Percentiles rank a stretch among this genome's conserved stretches.
Conservation (phyloP, 2,888 invertebrate species). For the Drepanosiphum platanoidis region DNA sequence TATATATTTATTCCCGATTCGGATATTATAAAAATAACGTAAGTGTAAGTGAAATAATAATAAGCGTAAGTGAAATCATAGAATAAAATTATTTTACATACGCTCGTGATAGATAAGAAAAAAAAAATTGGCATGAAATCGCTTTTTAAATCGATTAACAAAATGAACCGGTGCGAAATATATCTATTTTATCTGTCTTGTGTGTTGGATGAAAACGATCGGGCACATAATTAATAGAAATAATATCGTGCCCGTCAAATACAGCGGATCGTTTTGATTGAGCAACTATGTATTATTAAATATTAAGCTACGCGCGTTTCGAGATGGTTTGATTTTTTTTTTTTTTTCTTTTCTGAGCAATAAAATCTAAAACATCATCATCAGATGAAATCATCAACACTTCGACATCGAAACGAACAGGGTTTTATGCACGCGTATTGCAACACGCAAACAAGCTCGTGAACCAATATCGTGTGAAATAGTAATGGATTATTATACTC, state of each 20-base stretch:
- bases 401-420: slow-evolving; percentile 7
- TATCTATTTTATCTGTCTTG: background rate
- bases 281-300: slow-evolving; percentile 51
- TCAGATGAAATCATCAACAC: background rate
- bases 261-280: background rate
- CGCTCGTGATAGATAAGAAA: too few relatives aligned
- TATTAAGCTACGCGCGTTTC: background rate
- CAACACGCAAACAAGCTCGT: slow-evolving; percentile 24
- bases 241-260: background rate
- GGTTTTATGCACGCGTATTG: slow-evolving; percentile 17
- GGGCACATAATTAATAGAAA: too few relatives aligned
- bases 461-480: slow-evolving; percentile 20
- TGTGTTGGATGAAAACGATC: background rate
- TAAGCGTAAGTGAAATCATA: too few relatives aligned
- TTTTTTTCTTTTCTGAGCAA: background rate
- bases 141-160: too few relatives aligned
- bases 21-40: too few relatives aligned
- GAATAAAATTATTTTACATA: too few relatives aligned
- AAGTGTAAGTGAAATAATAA: too few relatives aligned
- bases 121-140: too few relatives aligned
- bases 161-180: too few relatives aligned
- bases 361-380: slow-evolving; percentile 21
- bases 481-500: slow-evolving; percentile 24
- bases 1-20: background rate
- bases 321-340: slow-evolving; percentile 10